Evolutionary conservation across 2,888 invertebrate species (phyloP), one percentile per base, ranked within the genome.

Genomic region (Panopea generosa): DNA sequence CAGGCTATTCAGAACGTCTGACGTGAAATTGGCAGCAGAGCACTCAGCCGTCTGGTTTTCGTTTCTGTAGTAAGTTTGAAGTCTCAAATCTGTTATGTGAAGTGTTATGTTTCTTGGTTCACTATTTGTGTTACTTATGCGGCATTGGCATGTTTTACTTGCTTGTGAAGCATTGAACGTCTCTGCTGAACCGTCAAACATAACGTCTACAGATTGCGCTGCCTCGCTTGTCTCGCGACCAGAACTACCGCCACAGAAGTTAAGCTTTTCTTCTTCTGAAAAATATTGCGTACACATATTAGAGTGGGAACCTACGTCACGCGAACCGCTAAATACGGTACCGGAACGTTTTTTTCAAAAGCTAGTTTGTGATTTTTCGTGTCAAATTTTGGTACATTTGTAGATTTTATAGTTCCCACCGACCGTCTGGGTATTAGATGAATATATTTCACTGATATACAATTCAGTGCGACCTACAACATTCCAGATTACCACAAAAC

Each of bases 181-280:
- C 22, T 52, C 52, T 20, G 26, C 52, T 20, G 52, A 52, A 6
- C 52, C 52, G 24, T 52, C 52, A 52, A 52, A 52, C 52, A 52
- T 52, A 22, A 52, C 16, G 7, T 52, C n/a, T 4, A 52, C 20
- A 20, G 20, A 20, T 26, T 20, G 2, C n/a, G n/a, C n/a, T 7
- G n/a, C 11, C 7, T 20, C 26, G 3, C 22, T 20, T 16, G 52
- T 52, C 24, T 24, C 52, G 4, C 52, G 20, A 7, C 14, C 52
- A 24, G 24, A 20, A 22, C 20, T 52, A 7, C 52, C 20, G 47
- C 47, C 47, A 20, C 47, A 47, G 20, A 47, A 47, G 47, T 47
- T 47, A 4, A 47, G 16, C 16, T 47, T 16, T 3, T 16, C 20
- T 9, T 6, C 20, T 16, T 6, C 47, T 47, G n/a, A 6, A 47